Percentiles rank a stretch among this genome's conserved stretches.
These are phyloP conservation scores for Cheilosia urbana DNA, from an alignment of 2,888 invertebrate genomes.

Conservation along the genomic window DNA sequence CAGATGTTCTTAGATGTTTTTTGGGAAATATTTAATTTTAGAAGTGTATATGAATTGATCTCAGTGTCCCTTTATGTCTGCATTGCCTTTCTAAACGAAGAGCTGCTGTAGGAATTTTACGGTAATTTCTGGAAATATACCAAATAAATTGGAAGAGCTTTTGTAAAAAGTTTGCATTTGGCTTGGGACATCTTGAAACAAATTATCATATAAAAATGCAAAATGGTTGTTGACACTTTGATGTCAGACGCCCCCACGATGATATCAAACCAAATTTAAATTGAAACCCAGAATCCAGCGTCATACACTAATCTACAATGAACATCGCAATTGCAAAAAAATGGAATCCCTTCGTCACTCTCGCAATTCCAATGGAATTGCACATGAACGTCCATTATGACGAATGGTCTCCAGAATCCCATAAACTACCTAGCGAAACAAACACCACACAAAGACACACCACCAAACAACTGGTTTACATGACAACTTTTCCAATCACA, in stretches of 20 bases:
- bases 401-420: conserved; percentile 28
- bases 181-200: too few relatives aligned
- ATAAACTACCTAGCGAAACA: conserved; percentile 20
- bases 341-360: not conserved
- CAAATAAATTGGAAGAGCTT: too few relatives aligned
- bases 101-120: too few relatives aligned
- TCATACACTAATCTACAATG: conserved; percentile 22
- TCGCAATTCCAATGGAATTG: not conserved
- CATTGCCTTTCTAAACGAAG: too few relatives aligned
- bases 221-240: not conserved
- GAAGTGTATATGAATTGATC: too few relatives aligned
- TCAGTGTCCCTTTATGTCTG: too few relatives aligned
- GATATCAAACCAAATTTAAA: not conserved
- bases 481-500: conserved; percentile 68
- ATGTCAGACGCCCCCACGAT: not conserved
- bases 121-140: too few relatives aligned
- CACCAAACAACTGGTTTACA: conserved; percentile 28
- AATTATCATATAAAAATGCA: too few relatives aligned
- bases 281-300: conserved; percentile 14
- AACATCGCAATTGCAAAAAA: conserved; percentile 24
- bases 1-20: too few relatives aligned
- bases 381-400: conserved; percentile 26
- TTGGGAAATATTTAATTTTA: too few relatives aligned
- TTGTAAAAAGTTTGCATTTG: too few relatives aligned
- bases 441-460: conserved; percentile 8